A percentile compares a stretch with the other conserved stretches of the same genome.
phyloP scores from a whole-genome alignment of 2,888 invertebrate species.

The Dryobotodes eremita region DNA sequence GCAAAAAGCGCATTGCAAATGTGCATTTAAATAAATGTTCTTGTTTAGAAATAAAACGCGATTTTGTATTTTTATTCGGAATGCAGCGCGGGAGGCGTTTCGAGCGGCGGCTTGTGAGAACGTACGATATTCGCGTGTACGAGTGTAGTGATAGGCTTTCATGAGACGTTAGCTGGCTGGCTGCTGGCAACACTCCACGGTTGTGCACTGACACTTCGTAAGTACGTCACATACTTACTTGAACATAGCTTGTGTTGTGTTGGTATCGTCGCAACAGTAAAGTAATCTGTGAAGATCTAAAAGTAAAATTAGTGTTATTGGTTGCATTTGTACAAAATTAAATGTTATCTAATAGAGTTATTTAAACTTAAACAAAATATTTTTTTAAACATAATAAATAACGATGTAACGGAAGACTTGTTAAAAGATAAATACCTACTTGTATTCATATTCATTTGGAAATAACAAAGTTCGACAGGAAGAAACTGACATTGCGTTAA shows the following conservation, averaged over 20 bases:
- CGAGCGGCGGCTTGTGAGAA: constrained; percentile 28
- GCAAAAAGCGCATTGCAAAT: constrained; percentile 27
- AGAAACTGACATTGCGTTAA: constrained; percentile 26
- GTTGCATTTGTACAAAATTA: neutral
- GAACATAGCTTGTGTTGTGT: neutral
- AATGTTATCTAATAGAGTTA: neutral
- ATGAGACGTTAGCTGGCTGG: constrained; percentile 45
- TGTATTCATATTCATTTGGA: constrained; percentile 5
- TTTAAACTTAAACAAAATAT: too few species aligned
- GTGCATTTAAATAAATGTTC: constrained; percentile 34
- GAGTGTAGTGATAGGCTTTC: constrained; percentile 54
- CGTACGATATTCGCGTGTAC: constrained; percentile 42
- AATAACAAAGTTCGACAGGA: constrained; percentile 7
- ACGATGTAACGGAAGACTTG: neutral
- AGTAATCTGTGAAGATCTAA: neutral
- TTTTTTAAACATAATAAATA: neutral
- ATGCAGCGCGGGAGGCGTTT: constrained; percentile 14
- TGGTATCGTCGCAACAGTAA: neutral
- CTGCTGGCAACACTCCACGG: constrained; percentile 63
- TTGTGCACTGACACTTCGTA: constrained; percentile 28
- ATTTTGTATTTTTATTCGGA: constrained; percentile 46
- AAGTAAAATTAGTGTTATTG: neutral
- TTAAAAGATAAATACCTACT: neutral
- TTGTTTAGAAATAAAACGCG: constrained; percentile 38
- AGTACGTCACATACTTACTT: constrained; percentile 25